Evolutionary conservation across 2,888 invertebrate species (phyloP), one percentile per base, ranked within the genome.

Genomic region (Ashinkailepas kermadecensis): DNA sequence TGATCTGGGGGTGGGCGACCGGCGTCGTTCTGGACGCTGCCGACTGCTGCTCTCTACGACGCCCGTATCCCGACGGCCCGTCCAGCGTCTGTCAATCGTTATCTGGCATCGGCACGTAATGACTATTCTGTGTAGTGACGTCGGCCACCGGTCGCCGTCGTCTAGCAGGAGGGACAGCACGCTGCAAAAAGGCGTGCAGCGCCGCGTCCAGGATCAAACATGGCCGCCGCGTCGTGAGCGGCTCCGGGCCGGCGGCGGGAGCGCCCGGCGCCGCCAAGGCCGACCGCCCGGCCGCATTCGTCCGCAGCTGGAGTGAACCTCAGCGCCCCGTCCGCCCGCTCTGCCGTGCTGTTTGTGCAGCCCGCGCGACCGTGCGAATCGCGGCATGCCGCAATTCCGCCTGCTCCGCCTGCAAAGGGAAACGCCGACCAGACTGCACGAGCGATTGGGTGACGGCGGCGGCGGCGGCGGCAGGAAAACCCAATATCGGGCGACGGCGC

Each of bases 151-250:
- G 15, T 70, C 70, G 39, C 70, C 59, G 59, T 59, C 59, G 59
- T 15, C 59, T 13, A 15, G 59, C 59, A 11, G 59, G 12, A 59
- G 59, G 1, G 59, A 15, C 59, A 59, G 65, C 54, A 10, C 67
- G 12, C 74, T 74, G 74, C 74, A 74, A 74, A 74, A 74, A 74
- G 74, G 54, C 56, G 54, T 54, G 74, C 74, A 54, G 74, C 54
- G 74, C 74, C 56, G 74, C 56, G 56, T 18, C 21, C 21, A 59
- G 39, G 54, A 54, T 56, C 74, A 23, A 74, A 56, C 21, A 74
- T 74, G 74, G 74, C 74, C 74, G 74, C 74, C 74, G 74, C 15
- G 21, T 11, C 59, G 59, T 15, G 59, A 39, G 39, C 1, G 39
- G 39, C 39, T 39, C 2, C 4, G 39, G 39, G 39, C 39, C 39